Conservation (phyloP, 2,113 vertebrate genomes). For the Carassius carassius region DNA sequence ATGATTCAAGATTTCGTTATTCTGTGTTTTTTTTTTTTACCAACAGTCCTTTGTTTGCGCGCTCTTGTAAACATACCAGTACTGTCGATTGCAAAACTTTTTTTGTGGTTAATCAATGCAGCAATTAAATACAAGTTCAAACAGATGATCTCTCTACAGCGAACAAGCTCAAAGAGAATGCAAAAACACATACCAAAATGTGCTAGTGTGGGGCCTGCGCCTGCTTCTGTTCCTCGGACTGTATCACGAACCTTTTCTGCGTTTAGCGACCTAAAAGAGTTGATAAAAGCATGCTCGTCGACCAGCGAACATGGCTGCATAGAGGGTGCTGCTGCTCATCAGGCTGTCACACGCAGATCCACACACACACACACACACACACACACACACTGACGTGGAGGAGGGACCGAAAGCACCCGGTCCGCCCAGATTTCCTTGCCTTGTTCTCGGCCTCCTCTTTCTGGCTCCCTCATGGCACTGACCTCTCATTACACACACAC, state of each 20-base stretch:
- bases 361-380: constrained; percentile 58
- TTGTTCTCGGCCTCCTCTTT: constrained; percentile 59
- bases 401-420: constrained; percentile 54
- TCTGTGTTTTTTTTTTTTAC: not conserved
- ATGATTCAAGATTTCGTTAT: not conserved
- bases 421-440: constrained; percentile 59
- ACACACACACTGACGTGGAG: constrained; percentile 57
- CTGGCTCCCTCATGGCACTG: constrained; percentile 50
- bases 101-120: constrained; percentile 1
- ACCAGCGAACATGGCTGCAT: constrained; percentile 30
- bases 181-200: constrained; percentile 32
- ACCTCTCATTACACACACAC: constrained; percentile 29
- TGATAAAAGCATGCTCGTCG: constrained; percentile 49
- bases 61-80: not conserved
- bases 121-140: constrained; percentile 6
- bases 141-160: not conserved
- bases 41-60: not conserved
- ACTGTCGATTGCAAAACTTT: constrained; percentile 1
- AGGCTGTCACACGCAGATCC: constrained; percentile 11
- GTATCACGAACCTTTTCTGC: constrained; percentile 1
- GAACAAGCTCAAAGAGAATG: not conserved
- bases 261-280: constrained; percentile 33
- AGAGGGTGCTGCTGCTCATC: constrained; percentile 41
- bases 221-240: constrained; percentile 7
- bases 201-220: not conserved